These are phyloP conservation scores for Argya squamiceps DNA, from an alignment of 2,797 vertebrate genomes.

Conservation along the genomic window DNA sequence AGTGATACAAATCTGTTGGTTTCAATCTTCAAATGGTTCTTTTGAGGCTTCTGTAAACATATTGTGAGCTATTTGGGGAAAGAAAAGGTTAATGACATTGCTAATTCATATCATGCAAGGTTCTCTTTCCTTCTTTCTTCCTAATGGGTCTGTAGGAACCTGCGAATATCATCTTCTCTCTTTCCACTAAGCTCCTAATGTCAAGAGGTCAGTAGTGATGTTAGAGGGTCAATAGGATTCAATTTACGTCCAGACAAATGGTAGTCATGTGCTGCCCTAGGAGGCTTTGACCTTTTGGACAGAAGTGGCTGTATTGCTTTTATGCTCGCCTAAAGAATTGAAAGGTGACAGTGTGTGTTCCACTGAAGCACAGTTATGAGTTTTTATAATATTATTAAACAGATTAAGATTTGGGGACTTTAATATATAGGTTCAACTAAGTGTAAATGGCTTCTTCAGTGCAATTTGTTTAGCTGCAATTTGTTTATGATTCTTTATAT, in stretches of 20 bases:
- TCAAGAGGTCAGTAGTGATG: conserved; percentile 67
- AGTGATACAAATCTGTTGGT: conserved; percentile 46
- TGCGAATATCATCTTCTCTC: conserved; percentile 36
- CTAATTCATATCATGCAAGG: conserved; percentile 21
- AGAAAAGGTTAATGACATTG: conserved; percentile 35
- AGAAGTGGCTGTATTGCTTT: conserved; percentile 52
- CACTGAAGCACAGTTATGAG: neutral
- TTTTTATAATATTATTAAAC: neutral
- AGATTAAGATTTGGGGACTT: neutral
- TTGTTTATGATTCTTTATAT: conserved; percentile 19
- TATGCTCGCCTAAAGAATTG: conserved; percentile 25
- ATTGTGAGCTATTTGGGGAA: conserved; percentile 4
- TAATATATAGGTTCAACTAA: neutral
- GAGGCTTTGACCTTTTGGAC: conserved; percentile 45
- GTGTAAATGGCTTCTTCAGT: neutral
- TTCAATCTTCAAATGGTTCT: neutral
- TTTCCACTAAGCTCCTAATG: conserved; percentile 47
- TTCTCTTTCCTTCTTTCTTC: conserved; percentile 24
- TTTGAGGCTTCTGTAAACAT: conserved; percentile 17
- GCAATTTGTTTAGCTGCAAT: neutral
- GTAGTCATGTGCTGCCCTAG: conserved; percentile 38
- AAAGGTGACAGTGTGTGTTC: neutral
- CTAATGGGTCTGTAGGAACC: conserved; percentile 38
- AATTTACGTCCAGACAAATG: conserved; percentile 67
- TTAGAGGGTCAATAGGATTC: conserved; percentile 46